Conservation (phyloP, 1,140 invertebrate species). For the Augochlora pura region DNA sequence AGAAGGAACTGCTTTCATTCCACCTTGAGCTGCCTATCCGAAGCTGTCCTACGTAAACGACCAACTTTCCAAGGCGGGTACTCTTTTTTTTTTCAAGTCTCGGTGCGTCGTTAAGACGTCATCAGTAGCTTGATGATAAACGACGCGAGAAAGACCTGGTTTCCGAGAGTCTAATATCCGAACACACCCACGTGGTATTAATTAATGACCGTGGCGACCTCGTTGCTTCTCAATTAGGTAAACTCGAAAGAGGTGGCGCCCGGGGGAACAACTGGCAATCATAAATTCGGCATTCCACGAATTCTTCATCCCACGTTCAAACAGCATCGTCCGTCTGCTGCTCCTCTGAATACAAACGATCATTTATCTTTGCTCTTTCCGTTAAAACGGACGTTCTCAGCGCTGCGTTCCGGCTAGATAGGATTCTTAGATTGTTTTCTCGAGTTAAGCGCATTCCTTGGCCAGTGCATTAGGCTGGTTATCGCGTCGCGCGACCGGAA, state of each 20-base stretch:
- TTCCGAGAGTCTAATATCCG: constrained; percentile 2
- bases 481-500: background rate
- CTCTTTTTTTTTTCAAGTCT: background rate
- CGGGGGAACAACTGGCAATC: background rate
- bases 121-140: constrained; percentile 22
- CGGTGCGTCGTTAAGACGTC: background rate
- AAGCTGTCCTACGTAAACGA: background rate
- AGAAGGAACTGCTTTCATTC: background rate
- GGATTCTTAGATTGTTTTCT: background rate
- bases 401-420: too few species aligned
- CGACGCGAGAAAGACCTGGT: constrained; percentile 9
- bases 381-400: background rate
- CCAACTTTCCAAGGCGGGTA: constrained; percentile 1
- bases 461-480: background rate
- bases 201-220: constrained; percentile 35
- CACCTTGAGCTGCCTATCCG: background rate
- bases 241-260: constrained; percentile 5
- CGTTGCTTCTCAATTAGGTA: constrained; percentile 33
- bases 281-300: constrained; percentile 5
- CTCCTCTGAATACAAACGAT: background rate
- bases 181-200: constrained; percentile 32
- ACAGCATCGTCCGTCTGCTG: too few species aligned
- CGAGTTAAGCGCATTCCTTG: background rate
- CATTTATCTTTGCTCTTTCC: background rate
- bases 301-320: background rate